These are phyloP conservation scores for Falco naumanni DNA, from an alignment of 2,797 vertebrate genomes.

Conservation along the genomic window DNA sequence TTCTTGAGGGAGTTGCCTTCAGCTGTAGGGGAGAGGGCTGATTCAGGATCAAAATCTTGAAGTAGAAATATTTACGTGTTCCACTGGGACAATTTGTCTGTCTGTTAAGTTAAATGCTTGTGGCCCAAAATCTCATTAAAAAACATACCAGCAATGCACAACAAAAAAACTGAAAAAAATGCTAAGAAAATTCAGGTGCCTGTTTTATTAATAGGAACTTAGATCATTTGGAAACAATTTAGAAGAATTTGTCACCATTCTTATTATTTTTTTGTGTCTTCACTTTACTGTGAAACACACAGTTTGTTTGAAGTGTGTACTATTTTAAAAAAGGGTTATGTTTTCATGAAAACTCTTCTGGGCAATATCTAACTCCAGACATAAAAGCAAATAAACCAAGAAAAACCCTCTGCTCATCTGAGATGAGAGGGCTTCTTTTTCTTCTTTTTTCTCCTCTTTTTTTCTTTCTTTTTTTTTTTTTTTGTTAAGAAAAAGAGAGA, in stretches of 20 bases:
- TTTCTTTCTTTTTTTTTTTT: no score
- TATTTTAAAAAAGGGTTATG: background rate
- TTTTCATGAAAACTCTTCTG: background rate
- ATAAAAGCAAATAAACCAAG: constrained; percentile 47
- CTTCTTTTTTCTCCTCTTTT: no score
- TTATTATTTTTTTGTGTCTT: background rate
- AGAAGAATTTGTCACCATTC: background rate
- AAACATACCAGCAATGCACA: background rate
- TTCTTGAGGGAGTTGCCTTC: background rate
- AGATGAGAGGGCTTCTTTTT: background rate
- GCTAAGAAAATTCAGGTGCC: background rate
- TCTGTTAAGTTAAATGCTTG: background rate
- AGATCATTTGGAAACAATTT: background rate
- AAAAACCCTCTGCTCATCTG: background rate
- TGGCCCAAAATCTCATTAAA: background rate
- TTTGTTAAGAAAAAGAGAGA: no score
- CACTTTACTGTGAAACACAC: background rate
- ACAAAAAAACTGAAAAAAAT: background rate
- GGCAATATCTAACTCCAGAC: background rate
- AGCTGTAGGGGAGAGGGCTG: background rate
- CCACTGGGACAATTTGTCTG: background rate
- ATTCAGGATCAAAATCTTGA: background rate
- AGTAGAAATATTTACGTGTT: background rate
- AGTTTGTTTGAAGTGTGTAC: background rate
- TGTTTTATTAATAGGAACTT: background rate